phyloP scores from a whole-genome alignment of 2,888 invertebrate species.

The Pycnomerus fuliginosus region DNA sequence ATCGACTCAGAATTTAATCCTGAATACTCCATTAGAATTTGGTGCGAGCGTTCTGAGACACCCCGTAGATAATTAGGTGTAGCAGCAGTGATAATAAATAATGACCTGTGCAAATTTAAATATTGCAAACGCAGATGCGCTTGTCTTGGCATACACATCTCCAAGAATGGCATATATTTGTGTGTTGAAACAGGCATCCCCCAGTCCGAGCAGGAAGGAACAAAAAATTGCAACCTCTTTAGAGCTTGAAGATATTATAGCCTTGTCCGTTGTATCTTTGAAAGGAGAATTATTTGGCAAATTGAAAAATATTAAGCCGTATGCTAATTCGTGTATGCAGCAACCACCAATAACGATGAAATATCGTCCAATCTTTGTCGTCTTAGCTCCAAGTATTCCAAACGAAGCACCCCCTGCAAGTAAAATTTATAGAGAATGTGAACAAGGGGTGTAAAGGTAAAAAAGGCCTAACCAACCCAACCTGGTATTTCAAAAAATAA shows the following conservation, averaged over 20 bases:
- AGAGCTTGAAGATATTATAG: constrained; percentile 59
- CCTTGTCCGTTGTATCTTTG: constrained; percentile 58
- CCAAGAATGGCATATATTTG: constrained; percentile 93
- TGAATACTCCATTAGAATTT: too few relatives aligned
- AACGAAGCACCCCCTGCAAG: constrained; percentile 90
- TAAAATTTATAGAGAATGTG: too few relatives aligned
- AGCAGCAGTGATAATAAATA: too few relatives aligned
- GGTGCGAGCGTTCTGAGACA: too few relatives aligned
- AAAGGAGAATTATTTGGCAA: constrained; percentile 82
- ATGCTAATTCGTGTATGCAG: constrained; percentile 78
- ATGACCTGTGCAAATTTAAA: constrained; percentile 92
- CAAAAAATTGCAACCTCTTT: constrained; percentile 72
- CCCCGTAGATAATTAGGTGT: too few relatives aligned
- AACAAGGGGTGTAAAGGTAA: too few relatives aligned
- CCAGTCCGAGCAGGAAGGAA: constrained; percentile 90
- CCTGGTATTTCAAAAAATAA: too few relatives aligned
- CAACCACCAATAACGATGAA: constrained; percentile 89
- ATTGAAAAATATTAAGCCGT: constrained; percentile 85
- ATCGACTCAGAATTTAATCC: too few relatives aligned
- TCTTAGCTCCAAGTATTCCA: constrained; percentile 87
- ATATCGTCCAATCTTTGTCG: constrained; percentile 82
- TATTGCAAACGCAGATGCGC: constrained; percentile 94
- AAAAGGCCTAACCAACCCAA: too few relatives aligned
- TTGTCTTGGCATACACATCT: constrained; percentile 81
- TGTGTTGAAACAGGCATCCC: constrained; percentile 97